Evolutionary conservation across 2,888 invertebrate species (phyloP).

Genomic region (Xestia xanthographa): DNA sequence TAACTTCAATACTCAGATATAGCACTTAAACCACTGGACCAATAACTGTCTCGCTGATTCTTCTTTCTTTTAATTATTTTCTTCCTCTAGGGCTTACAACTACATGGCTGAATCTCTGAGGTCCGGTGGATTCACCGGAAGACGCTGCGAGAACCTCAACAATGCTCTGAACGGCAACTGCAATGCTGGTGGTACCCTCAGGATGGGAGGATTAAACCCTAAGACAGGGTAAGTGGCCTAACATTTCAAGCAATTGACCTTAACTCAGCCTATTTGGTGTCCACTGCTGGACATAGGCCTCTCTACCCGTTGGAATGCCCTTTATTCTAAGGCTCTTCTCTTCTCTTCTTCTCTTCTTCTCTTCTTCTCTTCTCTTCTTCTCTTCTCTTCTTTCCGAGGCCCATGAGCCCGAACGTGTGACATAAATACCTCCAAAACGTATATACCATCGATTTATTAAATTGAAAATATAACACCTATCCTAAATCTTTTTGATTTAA

Average conservation of each 20-base stretch:
- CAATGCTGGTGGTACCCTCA: conserved; percentile 53
- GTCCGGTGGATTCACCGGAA: conserved; percentile 72
- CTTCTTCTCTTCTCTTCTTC: no score
- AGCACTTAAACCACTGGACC: no score
- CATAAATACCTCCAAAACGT: no score
- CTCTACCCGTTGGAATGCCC: no score
- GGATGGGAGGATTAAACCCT: conserved; percentile 72
- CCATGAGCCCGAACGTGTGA: no score
- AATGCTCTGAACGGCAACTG: conserved; percentile 69
- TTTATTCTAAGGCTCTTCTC: no score
- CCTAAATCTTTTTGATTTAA: no score
- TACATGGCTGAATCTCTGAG: conserved; percentile 72
- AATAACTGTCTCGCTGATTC: neutral
- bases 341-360: no score
- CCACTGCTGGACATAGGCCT: neutral
- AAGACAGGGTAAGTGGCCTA: conserved; percentile 73
- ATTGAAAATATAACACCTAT: no score
- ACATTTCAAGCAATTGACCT: neutral
- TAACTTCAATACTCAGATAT: neutral
- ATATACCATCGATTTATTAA: no score
- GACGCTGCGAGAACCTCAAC: conserved; percentile 60
- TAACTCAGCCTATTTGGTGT: neutral
- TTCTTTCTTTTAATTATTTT: neutral
- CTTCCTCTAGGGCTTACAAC: conserved; percentile 68
- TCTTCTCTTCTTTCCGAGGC: no score